Evolutionary conservation across 2,113 vertebrate genomes (phyloP), one percentile per base, ranked within the genome.

Genomic region (Mormoops blainvillei): DNA sequence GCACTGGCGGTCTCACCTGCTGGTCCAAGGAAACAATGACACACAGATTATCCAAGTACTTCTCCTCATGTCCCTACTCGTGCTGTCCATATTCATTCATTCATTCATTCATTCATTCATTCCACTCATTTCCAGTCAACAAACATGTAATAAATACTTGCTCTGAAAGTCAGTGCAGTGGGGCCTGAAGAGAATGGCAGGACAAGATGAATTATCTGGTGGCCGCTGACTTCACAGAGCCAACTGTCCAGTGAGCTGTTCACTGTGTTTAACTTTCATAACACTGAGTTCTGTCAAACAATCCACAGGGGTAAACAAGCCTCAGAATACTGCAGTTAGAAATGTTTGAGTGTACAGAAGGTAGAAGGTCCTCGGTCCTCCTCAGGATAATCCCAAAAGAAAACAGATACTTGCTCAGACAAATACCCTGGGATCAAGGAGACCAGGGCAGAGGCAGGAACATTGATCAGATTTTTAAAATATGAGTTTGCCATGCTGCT

Each of bases 321-420:
- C 31, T 41, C 1, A 0, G n/a, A 54, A 54, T 16, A 65, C 22
- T 5, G 1, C 38, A 26, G 45, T 31, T 45, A 67, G 78, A 68
- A 74, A 52, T 41, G 43, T 28, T 19, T 33, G 81, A 20, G 52
- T 24, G 14, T 56, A 22, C 52, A 65, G 43, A 77, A 80, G 3
- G 26, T 45, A 77, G 50, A 70, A 73, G 2, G 36, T 7, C 36
- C 36, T 91, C 52, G 2, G 36, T 7, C 36, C 36, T 91, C 52
- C 50, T 2, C 20, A 41, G 52, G 54, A 20, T 24, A 43, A 63
- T 12, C 38, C 22, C 12, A 68, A 28, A 54, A 77, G 54, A 50
- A 81, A 76, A 33, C 18, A 14, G 16, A 73, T 2, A 0, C 58
- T 43, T 0, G 0, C n/a, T 28, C 0, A 15, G 67, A 15, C 10